These are phyloP conservation scores for Pseudoips prasinana DNA, from an alignment of 2,888 invertebrate species.

Conservation along the genomic window DNA sequence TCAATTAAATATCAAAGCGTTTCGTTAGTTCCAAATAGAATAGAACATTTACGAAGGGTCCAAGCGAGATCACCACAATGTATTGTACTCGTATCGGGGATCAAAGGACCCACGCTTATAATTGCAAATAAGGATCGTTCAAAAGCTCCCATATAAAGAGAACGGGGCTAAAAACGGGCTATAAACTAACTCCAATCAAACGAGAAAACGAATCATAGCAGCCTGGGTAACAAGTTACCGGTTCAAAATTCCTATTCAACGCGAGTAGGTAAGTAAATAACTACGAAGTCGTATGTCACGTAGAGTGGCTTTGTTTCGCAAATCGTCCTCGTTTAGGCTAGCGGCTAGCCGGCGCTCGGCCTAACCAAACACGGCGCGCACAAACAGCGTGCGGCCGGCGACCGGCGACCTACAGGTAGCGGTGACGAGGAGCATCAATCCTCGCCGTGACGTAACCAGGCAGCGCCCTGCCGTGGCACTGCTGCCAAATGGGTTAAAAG, in stretches of 20 bases:
- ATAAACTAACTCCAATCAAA: conserved; percentile 27
- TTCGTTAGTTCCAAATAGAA: neutral
- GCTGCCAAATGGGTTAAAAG: conserved; percentile 74
- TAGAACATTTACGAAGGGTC: conserved; percentile 3
- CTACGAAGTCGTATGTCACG: conserved; percentile 27
- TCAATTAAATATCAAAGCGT: conserved; percentile 14
- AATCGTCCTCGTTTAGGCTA: conserved; percentile 20
- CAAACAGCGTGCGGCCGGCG: conserved; percentile 11
- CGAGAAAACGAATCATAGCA: conserved; percentile 8
- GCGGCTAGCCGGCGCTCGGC: conserved; percentile 17
- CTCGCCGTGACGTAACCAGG: conserved; percentile 49
- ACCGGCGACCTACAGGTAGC: conserved; percentile 26
- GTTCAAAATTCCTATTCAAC: conserved; percentile 40
- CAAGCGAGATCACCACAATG: conserved; percentile 8
- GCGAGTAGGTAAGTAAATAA: too few relatives aligned
- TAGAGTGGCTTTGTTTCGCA: conserved; percentile 31
- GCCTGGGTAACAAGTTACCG: conserved; percentile 34
- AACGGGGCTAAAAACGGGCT: conserved; percentile 8
- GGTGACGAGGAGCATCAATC: conserved; percentile 28
- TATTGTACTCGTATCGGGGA: conserved; percentile 4
- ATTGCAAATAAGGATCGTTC: conserved; percentile 23
- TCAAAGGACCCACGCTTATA: conserved; percentile 21
- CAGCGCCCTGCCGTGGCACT: conserved; percentile 41
- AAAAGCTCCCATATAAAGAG: conserved; percentile 13
- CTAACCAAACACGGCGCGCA: conserved; percentile 25